Evolutionary conservation across 2,888 invertebrate species (phyloP).

Genomic region (Allygus modestus): DNA sequence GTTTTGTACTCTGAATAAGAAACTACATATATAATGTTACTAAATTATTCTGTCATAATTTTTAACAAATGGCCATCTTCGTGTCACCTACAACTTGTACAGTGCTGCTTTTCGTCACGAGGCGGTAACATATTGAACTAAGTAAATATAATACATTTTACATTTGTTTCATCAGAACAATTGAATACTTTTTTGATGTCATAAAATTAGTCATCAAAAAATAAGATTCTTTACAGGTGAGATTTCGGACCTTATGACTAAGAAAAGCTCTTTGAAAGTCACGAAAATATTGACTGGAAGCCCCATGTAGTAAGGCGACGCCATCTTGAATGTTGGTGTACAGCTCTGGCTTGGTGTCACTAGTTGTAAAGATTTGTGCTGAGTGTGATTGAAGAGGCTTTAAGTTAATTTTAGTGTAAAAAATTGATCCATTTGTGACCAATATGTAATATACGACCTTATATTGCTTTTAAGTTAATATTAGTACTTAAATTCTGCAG

Average conservation of each 20-base stretch:
- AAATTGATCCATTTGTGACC: constrained; percentile 2
- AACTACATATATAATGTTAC: background rate
- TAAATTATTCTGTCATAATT: constrained; percentile 21
- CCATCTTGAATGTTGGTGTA: constrained; percentile 65
- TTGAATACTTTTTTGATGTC: background rate
- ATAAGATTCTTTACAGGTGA: background rate
- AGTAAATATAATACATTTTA: background rate
- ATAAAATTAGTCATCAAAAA: background rate
- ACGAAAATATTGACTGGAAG: constrained; percentile 16
- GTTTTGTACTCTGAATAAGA: too few relatives aligned
- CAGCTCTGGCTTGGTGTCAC: constrained; percentile 63
- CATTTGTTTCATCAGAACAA: background rate
- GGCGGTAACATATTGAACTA: background rate
- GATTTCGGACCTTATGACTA: background rate
- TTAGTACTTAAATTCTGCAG: constrained; percentile 7
- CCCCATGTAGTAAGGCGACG: constrained; percentile 35
- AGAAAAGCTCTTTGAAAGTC: background rate
- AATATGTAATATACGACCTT: background rate
- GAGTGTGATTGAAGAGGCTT: constrained; percentile 38
- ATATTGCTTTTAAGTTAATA: constrained; percentile 2
- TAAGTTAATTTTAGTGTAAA: constrained; percentile 53
- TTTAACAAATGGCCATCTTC: constrained; percentile 40
- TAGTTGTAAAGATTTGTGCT: constrained; percentile 57
- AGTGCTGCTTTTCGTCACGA: constrained; percentile 18
- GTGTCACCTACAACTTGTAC: constrained; percentile 17